Evolutionary conservation across 2,797 vertebrate genomes (phyloP), one percentile per base, ranked within the genome.

Genomic region (Pangasius macronema): DNA sequence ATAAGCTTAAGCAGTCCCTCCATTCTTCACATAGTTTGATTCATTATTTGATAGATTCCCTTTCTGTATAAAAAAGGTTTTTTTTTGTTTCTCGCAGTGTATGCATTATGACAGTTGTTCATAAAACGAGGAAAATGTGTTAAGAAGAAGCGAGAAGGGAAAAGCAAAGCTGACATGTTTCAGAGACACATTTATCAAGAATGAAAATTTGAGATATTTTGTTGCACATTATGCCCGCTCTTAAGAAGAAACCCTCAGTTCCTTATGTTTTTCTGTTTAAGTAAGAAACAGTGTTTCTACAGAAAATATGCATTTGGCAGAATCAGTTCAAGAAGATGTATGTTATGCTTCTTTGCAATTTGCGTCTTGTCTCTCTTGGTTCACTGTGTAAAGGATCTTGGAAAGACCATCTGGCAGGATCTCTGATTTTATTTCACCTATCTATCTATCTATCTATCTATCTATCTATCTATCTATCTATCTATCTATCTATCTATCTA

Each of bases 131-230:
- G 18, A 46, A 51, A 53, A 22, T 2, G 18, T 82, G 81, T 33
- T 24, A 7, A 30, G 39, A 63, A 82, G 27, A 68, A 68, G 82
- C 3, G n/a, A 83, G 63, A 68, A 51, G n/a, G 27, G n/a, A 76
- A 87, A 87, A 84, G 73, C 73, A 57, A 65, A 77, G 27, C 33
- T 30, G 75, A 49, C 82, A 65, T 5, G 42, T 33, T 65, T 68
- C 36, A 79, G 49, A 59, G 73, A 30, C 51, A 49, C 86, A 79
- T 84, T 87, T 84, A 83, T 84, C 73, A 68, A 70, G 51, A 87
- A 61, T 46, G 30, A 39, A 76, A 72, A 46, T 18, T 14, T 42
- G 57, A 20, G 82, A 51, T 72, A 57, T 84, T 87, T 84, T 84
- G 61, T 59, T 14, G 27, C 63, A 59, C 73, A 59, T 79, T 84